Evolutionary conservation across 2,797 vertebrate species (phyloP), one percentile per base, ranked within the genome.

Genomic region (Urophycis tenuis): DNA sequence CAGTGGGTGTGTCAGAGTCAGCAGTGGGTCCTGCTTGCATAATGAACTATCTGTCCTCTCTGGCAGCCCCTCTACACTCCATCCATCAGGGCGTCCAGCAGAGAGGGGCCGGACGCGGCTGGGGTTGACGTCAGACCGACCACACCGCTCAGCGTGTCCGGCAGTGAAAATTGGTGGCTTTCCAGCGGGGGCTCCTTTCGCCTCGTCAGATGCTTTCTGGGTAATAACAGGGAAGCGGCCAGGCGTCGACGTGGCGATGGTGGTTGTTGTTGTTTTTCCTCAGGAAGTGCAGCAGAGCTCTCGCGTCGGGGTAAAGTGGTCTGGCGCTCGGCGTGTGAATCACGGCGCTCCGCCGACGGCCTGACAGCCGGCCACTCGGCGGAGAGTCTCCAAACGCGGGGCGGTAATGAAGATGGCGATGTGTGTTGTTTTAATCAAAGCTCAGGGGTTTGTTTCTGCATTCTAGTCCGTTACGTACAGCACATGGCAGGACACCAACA

Each of bases 1-100:
- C n/a, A n/a, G n/a, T n/a, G n/a, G 79, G 80, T 78, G 71, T 74
- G n/a, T n/a, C n/a, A n/a, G n/a, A n/a, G n/a, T n/a, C 82, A 82
- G 85, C 82, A n/a, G 53, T 60, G 80, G 86, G 78, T 83, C 85
- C 75, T 75, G 84, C 88, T 84, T 88, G 87, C 81, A 85, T 91
- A 92, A 92, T 92, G 91, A 92, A 91, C 85, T 89, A 88, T 89
- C 89, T 90, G 89, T 83, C 89, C 87, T 53, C 79, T 86, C 89
- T 91, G 91, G 88, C 88, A 89, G 88, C 80, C 77, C 85, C 82
- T 10, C 22, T n/a, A 86, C 87, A 82, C 85, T 85, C 81, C 87
- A 89, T 93, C 92, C 91, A 92, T 92, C 91, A 91, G 85, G 74
- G 83, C 82, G 80, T 80, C 85, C 81, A 86, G 83, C 81, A 81